phyloP scores from a whole-genome alignment of 1,140 invertebrate genomes.

The Agrypnia vestita region DNA sequence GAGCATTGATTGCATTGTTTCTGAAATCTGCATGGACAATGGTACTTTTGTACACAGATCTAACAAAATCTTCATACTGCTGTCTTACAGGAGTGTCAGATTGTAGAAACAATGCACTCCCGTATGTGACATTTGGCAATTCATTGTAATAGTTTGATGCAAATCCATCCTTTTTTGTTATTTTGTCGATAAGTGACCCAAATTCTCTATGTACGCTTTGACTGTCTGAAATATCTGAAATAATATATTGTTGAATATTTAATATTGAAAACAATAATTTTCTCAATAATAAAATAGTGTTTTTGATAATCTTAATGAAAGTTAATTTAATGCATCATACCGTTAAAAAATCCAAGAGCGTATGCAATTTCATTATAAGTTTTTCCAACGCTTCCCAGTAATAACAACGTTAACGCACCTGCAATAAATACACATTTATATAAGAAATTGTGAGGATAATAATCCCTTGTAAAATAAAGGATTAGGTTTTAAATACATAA shows the following conservation, averaged over 20 bases:
- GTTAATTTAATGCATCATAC: constrained; percentile 56
- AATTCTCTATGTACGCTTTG: constrained; percentile 74
- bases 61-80: constrained; percentile 69
- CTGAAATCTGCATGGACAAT: constrained; percentile 74
- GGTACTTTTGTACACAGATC: constrained; percentile 72
- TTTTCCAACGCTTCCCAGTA: constrained; percentile 76
- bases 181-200: constrained; percentile 67
- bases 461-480: too few species aligned
- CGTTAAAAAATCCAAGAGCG: constrained; percentile 72
- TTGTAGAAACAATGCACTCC: constrained; percentile 74
- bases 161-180: constrained; percentile 59
- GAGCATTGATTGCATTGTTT: constrained; percentile 65
- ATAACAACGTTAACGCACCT: constrained; percentile 75
- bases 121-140: constrained; percentile 66
- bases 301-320: too few species aligned
- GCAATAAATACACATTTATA: constrained; percentile 3
- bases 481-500: too few species aligned
- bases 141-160: constrained; percentile 45
- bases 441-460: too few species aligned
- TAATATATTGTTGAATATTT: constrained; percentile 51
- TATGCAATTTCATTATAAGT: constrained; percentile 76
- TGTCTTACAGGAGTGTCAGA: constrained; percentile 71
- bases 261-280: constrained; percentile 60
- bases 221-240: constrained; percentile 37
- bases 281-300: too few species aligned